Evolutionary conservation across 2,888 invertebrate genomes (phyloP).

Genomic region (Gandaritis pyraliata): DNA sequence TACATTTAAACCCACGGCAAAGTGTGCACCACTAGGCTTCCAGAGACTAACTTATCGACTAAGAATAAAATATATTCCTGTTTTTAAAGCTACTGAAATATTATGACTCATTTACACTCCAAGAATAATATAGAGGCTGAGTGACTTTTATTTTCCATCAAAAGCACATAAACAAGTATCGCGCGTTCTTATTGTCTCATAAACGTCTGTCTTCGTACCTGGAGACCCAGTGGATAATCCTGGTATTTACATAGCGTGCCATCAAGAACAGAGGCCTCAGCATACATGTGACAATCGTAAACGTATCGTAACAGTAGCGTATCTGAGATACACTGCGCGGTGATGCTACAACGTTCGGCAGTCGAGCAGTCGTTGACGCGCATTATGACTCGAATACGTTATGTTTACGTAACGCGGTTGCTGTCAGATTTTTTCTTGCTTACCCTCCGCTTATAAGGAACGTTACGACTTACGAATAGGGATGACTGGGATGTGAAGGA

Average conservation of each 20-base stretch:
- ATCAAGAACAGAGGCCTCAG: slow-evolving; percentile 17
- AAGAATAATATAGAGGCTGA: slow-evolving; percentile 1
- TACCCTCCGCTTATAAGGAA: slow-evolving; percentile 26
- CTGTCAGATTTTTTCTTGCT: no score
- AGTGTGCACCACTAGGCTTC: no score
- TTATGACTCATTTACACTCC: slow-evolving; percentile 12
- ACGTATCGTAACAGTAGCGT: no score
- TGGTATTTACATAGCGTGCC: slow-evolving; percentile 25
- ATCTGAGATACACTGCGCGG: no score
- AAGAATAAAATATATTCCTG: no score
- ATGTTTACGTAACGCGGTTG: no score
- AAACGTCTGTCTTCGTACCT: slow-evolving; percentile 27
- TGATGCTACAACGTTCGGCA: no score
- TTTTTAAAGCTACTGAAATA: background rate
- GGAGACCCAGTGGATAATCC: slow-evolving; percentile 23
- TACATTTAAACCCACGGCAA: no score
- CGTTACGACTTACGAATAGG: slow-evolving; percentile 18
- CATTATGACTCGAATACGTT: no score
- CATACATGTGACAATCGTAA: no score
- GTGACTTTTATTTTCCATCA: slow-evolving; percentile 22
- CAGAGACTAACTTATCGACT: no score
- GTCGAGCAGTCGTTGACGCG: no score
- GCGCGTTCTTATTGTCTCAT: slow-evolving; percentile 26
- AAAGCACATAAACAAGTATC: slow-evolving; percentile 25
- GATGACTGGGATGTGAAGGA: background rate